phyloP scores from a whole-genome alignment of 1,140 invertebrate species.

The Drosophila cardini region DNA sequence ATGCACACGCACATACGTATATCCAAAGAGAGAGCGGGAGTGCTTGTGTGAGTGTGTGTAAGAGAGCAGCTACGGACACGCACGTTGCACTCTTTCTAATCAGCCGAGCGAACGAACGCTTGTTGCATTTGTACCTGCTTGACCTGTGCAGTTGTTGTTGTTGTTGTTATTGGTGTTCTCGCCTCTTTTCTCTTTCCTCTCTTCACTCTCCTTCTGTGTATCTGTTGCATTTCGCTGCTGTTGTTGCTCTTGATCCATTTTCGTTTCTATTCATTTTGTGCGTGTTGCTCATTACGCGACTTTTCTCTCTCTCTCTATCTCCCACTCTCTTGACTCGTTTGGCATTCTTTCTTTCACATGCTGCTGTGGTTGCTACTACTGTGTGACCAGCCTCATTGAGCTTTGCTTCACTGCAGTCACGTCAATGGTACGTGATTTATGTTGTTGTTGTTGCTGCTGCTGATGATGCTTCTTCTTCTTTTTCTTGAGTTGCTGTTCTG shows the following conservation, averaged over 20 bases:
- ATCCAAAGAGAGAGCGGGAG: slow-evolving; percentile 10
- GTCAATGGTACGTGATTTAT: slow-evolving; percentile 64
- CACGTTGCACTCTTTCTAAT: slow-evolving; percentile 78
- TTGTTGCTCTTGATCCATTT: slow-evolving; percentile 76
- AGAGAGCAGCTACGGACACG: slow-evolving; percentile 35
- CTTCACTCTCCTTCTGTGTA: slow-evolving; percentile 30
- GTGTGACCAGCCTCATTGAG: slow-evolving; percentile 68
- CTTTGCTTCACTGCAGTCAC: slow-evolving; percentile 77
- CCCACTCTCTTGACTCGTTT: slow-evolving; percentile 19
- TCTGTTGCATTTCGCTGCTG: slow-evolving; percentile 59
- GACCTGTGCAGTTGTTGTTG: slow-evolving; percentile 61
- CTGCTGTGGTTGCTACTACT: slow-evolving; percentile 18
- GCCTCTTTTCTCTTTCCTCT: background rate
- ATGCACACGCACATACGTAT: slow-evolving; percentile 15
- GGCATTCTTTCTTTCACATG: slow-evolving; percentile 45
- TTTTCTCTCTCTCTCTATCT: no score
- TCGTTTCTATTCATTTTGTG: slow-evolving; percentile 78
- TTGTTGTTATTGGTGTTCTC: slow-evolving; percentile 11
- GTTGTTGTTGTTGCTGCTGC: slow-evolving; percentile 37
- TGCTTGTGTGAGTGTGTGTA: background rate
- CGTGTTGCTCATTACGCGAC: slow-evolving; percentile 75
- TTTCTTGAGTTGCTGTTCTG: slow-evolving; percentile 30
- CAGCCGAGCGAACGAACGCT: slow-evolving; percentile 65
- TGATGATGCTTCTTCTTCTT: slow-evolving; percentile 8
- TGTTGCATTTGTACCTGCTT: slow-evolving; percentile 83